A percentile compares a stretch with the other conserved stretches of the same genome.
Conservation (phyloP, 2,113 vertebrate species). For the Eublepharis macularius region DNA sequence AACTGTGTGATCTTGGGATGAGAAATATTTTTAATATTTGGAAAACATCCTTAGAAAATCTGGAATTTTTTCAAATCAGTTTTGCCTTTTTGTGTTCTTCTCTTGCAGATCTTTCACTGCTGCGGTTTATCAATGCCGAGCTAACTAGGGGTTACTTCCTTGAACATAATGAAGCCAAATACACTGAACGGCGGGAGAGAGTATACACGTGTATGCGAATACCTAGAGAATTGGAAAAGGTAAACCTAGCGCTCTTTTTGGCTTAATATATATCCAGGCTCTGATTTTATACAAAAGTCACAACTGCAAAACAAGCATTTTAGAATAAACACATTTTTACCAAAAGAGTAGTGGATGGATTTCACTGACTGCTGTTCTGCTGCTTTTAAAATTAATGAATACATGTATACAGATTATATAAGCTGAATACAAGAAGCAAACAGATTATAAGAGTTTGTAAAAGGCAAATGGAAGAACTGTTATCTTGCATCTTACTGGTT, state of each 20-base stretch:
- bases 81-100: conserved; percentile 60
- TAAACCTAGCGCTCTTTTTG: conserved; percentile 54
- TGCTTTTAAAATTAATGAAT: too few species aligned
- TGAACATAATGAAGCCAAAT: conserved; percentile 98
- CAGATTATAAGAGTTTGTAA: too few species aligned
- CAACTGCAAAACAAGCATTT: not conserved
- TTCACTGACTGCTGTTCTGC: not conserved
- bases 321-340: not conserved
- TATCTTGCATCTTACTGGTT: not conserved
- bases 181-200: conserved; percentile 90
- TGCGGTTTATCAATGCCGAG: conserved; percentile 92
- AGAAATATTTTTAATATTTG: not conserved
- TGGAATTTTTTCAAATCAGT: conserved; percentile 26
- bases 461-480: too few species aligned
- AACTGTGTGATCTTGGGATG: not conserved
- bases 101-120: conserved; percentile 86
- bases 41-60: not conserved
- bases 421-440: too few species aligned
- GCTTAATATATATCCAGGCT: not conserved
- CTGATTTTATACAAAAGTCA: not conserved
- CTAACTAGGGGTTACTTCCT: conserved; percentile 97
- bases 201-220: conserved; percentile 98
- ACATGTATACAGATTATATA: too few species aligned
- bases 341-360: not conserved
- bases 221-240: conserved; percentile 97